Evolutionary conservation across 2,797 vertebrate species (phyloP).

Genomic region (Myotis myotis): DNA sequence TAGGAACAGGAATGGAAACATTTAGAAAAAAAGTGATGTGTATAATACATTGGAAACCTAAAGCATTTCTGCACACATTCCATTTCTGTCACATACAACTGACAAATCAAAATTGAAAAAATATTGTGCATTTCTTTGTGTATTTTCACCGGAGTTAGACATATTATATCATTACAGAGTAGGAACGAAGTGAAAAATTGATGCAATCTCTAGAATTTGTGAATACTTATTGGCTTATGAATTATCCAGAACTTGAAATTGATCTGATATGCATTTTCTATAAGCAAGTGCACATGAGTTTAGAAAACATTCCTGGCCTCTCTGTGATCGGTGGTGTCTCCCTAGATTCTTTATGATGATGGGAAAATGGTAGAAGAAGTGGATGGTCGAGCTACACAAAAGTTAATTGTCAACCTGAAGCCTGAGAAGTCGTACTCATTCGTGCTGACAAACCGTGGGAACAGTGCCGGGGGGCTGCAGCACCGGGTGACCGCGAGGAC

Average conservation of each 20-base stretch:
- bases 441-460: constrained; percentile 97
- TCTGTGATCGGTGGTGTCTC: constrained; percentile 34
- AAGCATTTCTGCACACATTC: not conserved
- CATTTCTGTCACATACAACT: not conserved
- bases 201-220: not conserved
- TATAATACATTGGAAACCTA: not conserved
- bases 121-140: not conserved
- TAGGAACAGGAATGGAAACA: not conserved
- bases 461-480: constrained; percentile 97
- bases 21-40: not conserved
- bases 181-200: not conserved
- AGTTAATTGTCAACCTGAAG: constrained; percentile 96
- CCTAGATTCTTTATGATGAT: constrained; percentile 97
- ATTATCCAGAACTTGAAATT: not conserved
- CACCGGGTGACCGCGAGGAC: constrained; percentile 97
- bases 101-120: not conserved
- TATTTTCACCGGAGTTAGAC: not conserved
- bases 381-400: constrained; percentile 96
- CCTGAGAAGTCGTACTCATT: constrained; percentile 98
- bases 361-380: constrained; percentile 98
- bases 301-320: not conserved
- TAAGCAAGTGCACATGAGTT: not conserved
- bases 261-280: not conserved
- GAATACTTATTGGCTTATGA: not conserved
- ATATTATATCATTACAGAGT: not conserved